A percentile compares a stretch with the other conserved stretches of the same genome.
phyloP scores from a whole-genome alignment of 2,888 invertebrate species.

The Spicauda simplicius region DNA sequence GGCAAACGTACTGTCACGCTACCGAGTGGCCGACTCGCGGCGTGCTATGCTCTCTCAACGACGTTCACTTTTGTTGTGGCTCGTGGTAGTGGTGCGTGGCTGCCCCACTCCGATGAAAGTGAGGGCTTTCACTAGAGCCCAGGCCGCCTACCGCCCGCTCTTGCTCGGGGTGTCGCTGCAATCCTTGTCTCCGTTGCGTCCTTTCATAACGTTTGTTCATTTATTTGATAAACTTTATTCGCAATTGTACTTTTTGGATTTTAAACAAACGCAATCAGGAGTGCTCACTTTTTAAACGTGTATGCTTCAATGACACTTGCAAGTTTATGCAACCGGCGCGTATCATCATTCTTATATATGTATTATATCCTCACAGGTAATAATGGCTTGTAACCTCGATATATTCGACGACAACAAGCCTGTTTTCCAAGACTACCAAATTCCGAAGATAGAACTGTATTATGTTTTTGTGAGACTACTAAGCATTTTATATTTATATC shows the following conservation, averaged over 20 bases:
- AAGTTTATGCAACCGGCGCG: neutral
- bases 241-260: neutral
- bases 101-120: constrained; percentile 80
- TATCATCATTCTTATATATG: neutral
- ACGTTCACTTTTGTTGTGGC: constrained; percentile 79
- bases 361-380: neutral
- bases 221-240: neutral
- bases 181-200: constrained; percentile 39
- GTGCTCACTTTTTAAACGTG: neutral
- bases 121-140: constrained; percentile 74
- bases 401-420: neutral
- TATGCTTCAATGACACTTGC: neutral
- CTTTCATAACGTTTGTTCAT: constrained; percentile 37
- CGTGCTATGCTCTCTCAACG: constrained; percentile 61
- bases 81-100: constrained; percentile 49
- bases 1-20: constrained; percentile 67
- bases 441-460: neutral
- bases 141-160: constrained; percentile 45
- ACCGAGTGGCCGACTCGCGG: constrained; percentile 62
- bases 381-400: neutral
- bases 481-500: neutral
- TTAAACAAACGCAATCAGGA: neutral
- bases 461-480: neutral
- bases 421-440: neutral
- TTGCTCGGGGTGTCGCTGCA: constrained; percentile 23